Percentiles rank a stretch among this genome's conserved stretches.
Evolutionary conservation across 2,888 invertebrate genomes (phyloP).

Genomic region (Drosophila kuntzei): DNA sequence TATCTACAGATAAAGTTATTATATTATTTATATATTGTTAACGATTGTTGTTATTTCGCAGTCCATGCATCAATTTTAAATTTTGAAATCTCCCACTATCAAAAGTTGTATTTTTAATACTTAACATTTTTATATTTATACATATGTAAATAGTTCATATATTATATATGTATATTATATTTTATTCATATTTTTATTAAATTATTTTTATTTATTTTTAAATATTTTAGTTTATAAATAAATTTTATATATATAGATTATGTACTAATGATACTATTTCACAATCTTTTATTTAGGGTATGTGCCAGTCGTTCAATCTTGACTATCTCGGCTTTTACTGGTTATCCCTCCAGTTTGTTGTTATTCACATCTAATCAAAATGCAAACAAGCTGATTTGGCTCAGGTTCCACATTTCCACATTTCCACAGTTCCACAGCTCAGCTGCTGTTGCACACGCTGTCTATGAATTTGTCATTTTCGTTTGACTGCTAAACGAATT

Average conservation of each 20-base stretch:
- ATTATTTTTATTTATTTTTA: too few relatives aligned
- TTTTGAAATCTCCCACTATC: too few relatives aligned
- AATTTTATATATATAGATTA: too few relatives aligned
- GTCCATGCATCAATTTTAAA: too few relatives aligned
- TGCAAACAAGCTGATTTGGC: constrained; percentile 74
- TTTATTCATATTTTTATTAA: too few relatives aligned
- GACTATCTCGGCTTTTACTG: not conserved
- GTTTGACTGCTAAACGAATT: constrained; percentile 55
- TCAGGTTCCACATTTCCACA: constrained; percentile 29
- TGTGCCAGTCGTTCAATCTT: not conserved
- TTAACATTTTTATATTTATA: too few relatives aligned
- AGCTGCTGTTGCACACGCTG: constrained; percentile 42
- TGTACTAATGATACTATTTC: too few relatives aligned
- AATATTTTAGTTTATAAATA: too few relatives aligned
- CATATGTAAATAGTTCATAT: too few relatives aligned
- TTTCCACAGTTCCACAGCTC: constrained; percentile 41
- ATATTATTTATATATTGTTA: not conserved
- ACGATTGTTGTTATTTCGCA: too few relatives aligned
- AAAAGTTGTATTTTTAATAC: too few relatives aligned
- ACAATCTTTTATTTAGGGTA: not conserved
- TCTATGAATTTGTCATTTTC: constrained; percentile 78
- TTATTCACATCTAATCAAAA: constrained; percentile 71
- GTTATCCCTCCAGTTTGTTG: constrained; percentile 23
- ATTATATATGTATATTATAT: too few relatives aligned
- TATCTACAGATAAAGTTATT: not conserved